Evolutionary conservation across 2,797 vertebrate genomes (phyloP), one percentile per base, ranked within the genome.

Genomic region (Cryptoblepharus egeriae): DNA sequence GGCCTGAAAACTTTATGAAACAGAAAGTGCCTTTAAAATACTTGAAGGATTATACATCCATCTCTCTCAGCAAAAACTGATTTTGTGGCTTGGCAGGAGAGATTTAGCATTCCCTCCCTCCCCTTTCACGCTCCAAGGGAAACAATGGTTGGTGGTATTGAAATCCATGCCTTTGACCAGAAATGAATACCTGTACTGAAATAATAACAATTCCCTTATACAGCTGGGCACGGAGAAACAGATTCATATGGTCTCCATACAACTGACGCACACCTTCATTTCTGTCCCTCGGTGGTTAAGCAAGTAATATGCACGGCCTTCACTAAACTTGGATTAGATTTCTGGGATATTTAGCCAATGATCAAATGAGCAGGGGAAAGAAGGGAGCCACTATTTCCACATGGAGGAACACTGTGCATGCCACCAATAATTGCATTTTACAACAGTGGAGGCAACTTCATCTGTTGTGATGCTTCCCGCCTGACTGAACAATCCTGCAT

Each of bases 61-160:
- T 87, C 42, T 85, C 61, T 42, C 64, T 65, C 79, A 79, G 2
- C 15, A 84, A 76, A 80, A 90, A 39, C 8, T 86, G 75, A 72
- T 68, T 69, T 65, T 0, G 0, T 0, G 0, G 9, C 67, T 64
- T 30, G n/a, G 77, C 79, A 70, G 32, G 76, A 69, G 3, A 57
- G 85, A 90, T 80, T 6, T 45, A 70, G 37, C 55, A 60, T 70
- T 79, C 76, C 16, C 28, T 81, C 26, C 32, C 57, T 75, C 86
- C 77, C 20, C 67, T 80, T 30, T 85, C 57, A 75, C 67, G n/a
- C 42, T 83, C 68, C 88, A 89, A 70, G 71, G 20, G 74, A 85
- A 87, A 67, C 20, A 79, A 26, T 1, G 0, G 30, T 65, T 63
- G 58, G 72, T 80, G 26, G 18, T 64, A 20, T 15, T 61, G 26